Conservation (phyloP, 2,888 invertebrate genomes). For the Tachina fera region DNA sequence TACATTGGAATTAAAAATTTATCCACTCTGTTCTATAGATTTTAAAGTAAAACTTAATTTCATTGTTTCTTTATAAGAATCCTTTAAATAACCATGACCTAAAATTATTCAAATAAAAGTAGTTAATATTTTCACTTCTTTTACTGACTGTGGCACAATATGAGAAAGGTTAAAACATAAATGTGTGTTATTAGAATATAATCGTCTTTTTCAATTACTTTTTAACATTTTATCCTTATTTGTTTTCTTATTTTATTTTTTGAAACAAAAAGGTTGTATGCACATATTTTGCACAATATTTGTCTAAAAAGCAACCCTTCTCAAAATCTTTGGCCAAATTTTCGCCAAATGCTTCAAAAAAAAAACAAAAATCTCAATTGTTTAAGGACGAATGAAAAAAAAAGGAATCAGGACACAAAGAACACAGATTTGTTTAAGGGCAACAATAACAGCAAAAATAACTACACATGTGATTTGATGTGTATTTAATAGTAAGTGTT, state of each 20-base stretch:
- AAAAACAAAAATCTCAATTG: slow-evolving; percentile 52
- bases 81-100: slow-evolving; percentile 52
- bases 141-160: slow-evolving; percentile 22
- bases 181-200: slow-evolving; percentile 65
- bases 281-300: slow-evolving; percentile 33
- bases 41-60: neutral
- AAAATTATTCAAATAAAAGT: slow-evolving; percentile 25
- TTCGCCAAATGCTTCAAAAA: slow-evolving; percentile 45
- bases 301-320: slow-evolving; percentile 48
- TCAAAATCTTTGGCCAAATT: slow-evolving; percentile 40
- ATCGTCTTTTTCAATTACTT: slow-evolving; percentile 36
- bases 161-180: slow-evolving; percentile 22
- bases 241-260: neutral
- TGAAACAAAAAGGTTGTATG: slow-evolving; percentile 7
- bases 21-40: too few species aligned
- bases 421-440: slow-evolving; percentile 32
- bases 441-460: slow-evolving; percentile 37
- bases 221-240: slow-evolving; percentile 32
- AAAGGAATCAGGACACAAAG: slow-evolving; percentile 4
- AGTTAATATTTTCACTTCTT: slow-evolving; percentile 17
- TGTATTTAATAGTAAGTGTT: slow-evolving; percentile 21
- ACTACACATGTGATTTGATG: slow-evolving; percentile 34
- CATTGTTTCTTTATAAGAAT: neutral
- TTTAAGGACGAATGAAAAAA: slow-evolving; percentile 39
- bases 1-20: too few species aligned